These are phyloP conservation scores for Chirona hameri DNA, from an alignment of 2,888 invertebrate species.

Conservation along the genomic window DNA sequence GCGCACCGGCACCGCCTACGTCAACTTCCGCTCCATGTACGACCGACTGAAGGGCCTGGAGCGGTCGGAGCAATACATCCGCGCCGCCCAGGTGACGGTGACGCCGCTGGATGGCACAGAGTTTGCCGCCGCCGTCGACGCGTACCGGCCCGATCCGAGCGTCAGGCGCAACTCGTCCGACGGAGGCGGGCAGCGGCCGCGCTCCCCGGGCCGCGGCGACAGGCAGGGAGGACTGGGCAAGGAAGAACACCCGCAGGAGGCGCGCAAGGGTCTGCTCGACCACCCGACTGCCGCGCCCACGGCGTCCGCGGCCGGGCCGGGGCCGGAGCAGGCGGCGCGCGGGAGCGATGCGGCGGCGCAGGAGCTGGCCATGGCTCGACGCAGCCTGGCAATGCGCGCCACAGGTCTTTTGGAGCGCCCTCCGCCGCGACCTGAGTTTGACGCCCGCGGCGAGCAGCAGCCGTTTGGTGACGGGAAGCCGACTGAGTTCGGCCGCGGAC, in stretches of 20 bases:
- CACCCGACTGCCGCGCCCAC: not conserved
- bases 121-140: conserved; percentile 71
- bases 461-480: no score
- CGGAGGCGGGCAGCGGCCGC: not conserved
- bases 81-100: conserved; percentile 64
- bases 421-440: not conserved
- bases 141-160: not conserved
- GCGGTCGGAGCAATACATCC: conserved; percentile 59
- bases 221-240: no score
- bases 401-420: not conserved
- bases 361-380: not conserved
- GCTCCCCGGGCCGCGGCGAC: no score
- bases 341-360: not conserved
- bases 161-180: not conserved
- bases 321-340: not conserved
- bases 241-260: not conserved
- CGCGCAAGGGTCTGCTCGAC: conserved; percentile 8
- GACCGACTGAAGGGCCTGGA: conserved; percentile 68
- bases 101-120: conserved; percentile 64
- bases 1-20: conserved; percentile 69
- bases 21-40: conserved; percentile 67
- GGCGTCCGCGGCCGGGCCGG: not conserved
- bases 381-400: not conserved
- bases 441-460: not conserved
- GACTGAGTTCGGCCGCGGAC: not conserved